These are phyloP conservation scores for Crambe crambe DNA, from an alignment of 37 sponge, comb jelly and placozoan species.

Conservation along the genomic window DNA sequence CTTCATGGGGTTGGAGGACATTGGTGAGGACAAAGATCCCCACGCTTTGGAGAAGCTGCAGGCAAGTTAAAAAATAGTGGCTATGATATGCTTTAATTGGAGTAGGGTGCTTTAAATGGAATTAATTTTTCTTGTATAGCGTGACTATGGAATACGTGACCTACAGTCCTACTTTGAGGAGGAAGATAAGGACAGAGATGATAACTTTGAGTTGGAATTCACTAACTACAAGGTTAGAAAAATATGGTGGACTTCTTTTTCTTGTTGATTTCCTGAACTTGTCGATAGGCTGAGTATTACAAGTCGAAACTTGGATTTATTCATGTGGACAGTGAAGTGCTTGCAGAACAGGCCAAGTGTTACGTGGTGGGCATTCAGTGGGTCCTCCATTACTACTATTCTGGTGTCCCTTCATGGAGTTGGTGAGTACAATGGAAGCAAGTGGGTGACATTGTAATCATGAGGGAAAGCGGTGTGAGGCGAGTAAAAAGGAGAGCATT, in stretches of 20 bases:
- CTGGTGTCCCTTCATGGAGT: slow-evolving; percentile 96
- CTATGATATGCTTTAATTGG: no score
- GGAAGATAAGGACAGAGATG: slow-evolving; percentile 61
- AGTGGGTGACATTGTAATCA: no score
- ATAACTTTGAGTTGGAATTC: slow-evolving; percentile 52
- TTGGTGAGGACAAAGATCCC: slow-evolving; percentile 16
- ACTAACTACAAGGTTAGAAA: slow-evolving; percentile 54
- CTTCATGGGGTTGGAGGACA: neutral
- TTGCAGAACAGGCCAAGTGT: slow-evolving; percentile 60
- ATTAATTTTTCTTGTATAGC: slow-evolving; percentile 21
- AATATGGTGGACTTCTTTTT: neutral
- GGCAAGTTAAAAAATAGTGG: neutral
- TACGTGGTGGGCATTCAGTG: slow-evolving; percentile 91
- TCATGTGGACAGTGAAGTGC: slow-evolving; percentile 15
- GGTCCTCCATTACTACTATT: slow-evolving; percentile 95
- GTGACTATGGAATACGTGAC: slow-evolving; percentile 57
- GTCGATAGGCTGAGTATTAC: slow-evolving; percentile 49
- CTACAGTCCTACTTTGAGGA: slow-evolving; percentile 61
- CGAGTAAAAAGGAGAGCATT: neutral
- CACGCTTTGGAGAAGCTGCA: slow-evolving; percentile 6
- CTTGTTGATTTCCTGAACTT: neutral
- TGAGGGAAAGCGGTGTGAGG: neutral
- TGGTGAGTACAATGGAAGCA: slow-evolving; percentile 56
- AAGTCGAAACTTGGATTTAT: slow-evolving; percentile 66
- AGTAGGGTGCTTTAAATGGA: neutral